phyloP scores from a whole-genome alignment of 2,797 vertebrate species.

The Esox lucius region DNA sequence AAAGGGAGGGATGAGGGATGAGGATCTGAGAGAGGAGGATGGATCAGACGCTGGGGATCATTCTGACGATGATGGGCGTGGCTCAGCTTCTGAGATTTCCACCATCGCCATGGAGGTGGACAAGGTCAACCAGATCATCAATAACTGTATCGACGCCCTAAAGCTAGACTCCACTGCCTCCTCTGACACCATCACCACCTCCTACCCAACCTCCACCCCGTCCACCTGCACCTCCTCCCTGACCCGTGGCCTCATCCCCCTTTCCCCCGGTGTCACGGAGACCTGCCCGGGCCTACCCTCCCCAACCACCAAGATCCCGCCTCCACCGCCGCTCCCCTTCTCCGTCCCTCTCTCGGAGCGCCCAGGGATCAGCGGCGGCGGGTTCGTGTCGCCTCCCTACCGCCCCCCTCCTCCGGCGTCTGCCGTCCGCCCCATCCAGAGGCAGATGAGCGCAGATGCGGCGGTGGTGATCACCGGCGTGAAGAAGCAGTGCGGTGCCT shows the following conservation, averaged over 20 bases:
- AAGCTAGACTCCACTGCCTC: slow-evolving; percentile 84
- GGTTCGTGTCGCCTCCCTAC: slow-evolving; percentile 88
- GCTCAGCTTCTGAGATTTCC: slow-evolving; percentile 96
- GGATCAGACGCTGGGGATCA: slow-evolving; percentile 82
- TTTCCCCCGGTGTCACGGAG: slow-evolving; percentile 68
- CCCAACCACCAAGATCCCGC: slow-evolving; percentile 70
- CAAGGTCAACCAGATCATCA: slow-evolving; percentile 99
- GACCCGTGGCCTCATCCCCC: slow-evolving; percentile 74
- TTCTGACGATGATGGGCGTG: slow-evolving; percentile 90
- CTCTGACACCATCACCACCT: slow-evolving; percentile 50
- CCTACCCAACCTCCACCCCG: slow-evolving; percentile 74
- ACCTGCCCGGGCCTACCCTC: slow-evolving; percentile 63
- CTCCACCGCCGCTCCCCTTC: slow-evolving; percentile 75
- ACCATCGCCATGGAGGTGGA: slow-evolving; percentile 99
- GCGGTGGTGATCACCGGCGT: slow-evolving; percentile 80
- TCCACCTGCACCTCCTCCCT: slow-evolving; percentile 72
- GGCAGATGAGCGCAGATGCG: slow-evolving; percentile 95
- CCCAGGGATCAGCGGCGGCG: slow-evolving; percentile 82
- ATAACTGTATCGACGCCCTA: slow-evolving; percentile 98
- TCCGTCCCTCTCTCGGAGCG: slow-evolving; percentile 81
- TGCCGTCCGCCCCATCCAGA: slow-evolving; percentile 89
- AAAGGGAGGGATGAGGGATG: slow-evolving; percentile 67
- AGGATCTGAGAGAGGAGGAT: slow-evolving; percentile 70
- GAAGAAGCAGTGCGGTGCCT: slow-evolving; percentile 94
- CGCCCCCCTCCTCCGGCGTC: slow-evolving; percentile 83